Percentiles rank a stretch among this genome's conserved stretches.
Conservation (phyloP, 2,888 invertebrate species). For the Panopea generosa region DNA sequence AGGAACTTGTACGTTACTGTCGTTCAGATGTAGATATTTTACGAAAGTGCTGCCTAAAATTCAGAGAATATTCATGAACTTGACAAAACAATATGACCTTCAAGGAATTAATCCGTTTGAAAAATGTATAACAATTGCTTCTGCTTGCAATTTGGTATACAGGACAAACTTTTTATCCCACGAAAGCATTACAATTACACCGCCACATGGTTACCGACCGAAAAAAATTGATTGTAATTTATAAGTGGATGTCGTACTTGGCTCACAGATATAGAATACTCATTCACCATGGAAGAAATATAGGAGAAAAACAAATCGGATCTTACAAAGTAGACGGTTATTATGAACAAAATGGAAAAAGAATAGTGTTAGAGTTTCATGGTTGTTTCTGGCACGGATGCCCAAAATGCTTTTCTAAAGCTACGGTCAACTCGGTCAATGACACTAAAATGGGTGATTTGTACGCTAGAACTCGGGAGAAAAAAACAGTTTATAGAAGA, state of each 20-base stretch:
- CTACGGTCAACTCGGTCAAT: constrained; percentile 24
- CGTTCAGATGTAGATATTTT: constrained; percentile 49
- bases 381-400: constrained; percentile 40
- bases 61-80: constrained; percentile 33
- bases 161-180: constrained; percentile 41
- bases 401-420: constrained; percentile 13
- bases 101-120: constrained; percentile 52
- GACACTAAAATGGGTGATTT: constrained; percentile 24
- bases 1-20: constrained; percentile 45
- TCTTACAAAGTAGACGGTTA: constrained; percentile 32
- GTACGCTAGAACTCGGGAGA: constrained; percentile 29
- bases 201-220: constrained; percentile 54
- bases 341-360: constrained; percentile 11
- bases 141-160: constrained; percentile 48
- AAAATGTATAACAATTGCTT: constrained; percentile 53
- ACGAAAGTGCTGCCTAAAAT: constrained; percentile 42
- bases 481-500: constrained; percentile 23
- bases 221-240: constrained; percentile 53
- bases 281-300: constrained; percentile 35
- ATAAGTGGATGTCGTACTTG: constrained; percentile 51
- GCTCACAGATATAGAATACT: constrained; percentile 7
- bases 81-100: constrained; percentile 23
- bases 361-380: constrained; percentile 20
- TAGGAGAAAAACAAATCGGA: constrained; percentile 27
- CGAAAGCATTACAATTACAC: constrained; percentile 52